These are phyloP conservation scores for Cyanistes caeruleus DNA, from an alignment of 2,113 vertebrate species.

Conservation along the genomic window DNA sequence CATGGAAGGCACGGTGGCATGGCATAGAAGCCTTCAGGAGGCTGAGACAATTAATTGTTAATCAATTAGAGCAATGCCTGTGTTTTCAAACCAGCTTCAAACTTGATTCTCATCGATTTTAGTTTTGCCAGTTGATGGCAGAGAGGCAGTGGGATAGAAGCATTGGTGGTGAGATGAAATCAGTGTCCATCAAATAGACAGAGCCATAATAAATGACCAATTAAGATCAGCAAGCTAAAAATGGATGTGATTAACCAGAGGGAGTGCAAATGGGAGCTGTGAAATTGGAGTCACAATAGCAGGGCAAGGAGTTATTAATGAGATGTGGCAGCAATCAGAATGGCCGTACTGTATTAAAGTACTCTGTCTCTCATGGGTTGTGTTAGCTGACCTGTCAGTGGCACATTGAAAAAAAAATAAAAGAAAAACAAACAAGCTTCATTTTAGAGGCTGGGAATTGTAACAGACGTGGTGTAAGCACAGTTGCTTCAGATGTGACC, in stretches of 20 bases:
- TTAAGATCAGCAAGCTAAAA: slow-evolving; percentile 6
- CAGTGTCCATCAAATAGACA: background rate
- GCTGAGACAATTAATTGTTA: background rate
- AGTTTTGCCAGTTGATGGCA: background rate
- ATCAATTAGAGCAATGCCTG: background rate
- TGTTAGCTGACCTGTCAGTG: background rate
- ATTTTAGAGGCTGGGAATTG: background rate
- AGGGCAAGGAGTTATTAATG: slow-evolving; percentile 20
- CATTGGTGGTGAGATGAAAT: background rate
- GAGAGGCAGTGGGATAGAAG: background rate
- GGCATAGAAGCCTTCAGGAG: background rate
- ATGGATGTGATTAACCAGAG: background rate
- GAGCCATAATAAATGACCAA: background rate
- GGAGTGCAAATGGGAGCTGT: background rate
- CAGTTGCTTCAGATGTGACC: background rate
- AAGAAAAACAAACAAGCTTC: background rate
- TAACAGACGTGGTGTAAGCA: background rate
- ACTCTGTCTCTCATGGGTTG: background rate
- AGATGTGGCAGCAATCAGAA: slow-evolving; percentile 6
- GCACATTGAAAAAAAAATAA: background rate
- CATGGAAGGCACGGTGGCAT: too few relatives aligned
- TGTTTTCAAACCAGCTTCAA: background rate
- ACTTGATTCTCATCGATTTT: slow-evolving; percentile 7
- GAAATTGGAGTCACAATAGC: slow-evolving; percentile 9
- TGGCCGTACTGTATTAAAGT: background rate